These are phyloP conservation scores for Chroicocephalus ridibundus DNA, from an alignment of 2,113 vertebrate genomes.

Conservation along the genomic window DNA sequence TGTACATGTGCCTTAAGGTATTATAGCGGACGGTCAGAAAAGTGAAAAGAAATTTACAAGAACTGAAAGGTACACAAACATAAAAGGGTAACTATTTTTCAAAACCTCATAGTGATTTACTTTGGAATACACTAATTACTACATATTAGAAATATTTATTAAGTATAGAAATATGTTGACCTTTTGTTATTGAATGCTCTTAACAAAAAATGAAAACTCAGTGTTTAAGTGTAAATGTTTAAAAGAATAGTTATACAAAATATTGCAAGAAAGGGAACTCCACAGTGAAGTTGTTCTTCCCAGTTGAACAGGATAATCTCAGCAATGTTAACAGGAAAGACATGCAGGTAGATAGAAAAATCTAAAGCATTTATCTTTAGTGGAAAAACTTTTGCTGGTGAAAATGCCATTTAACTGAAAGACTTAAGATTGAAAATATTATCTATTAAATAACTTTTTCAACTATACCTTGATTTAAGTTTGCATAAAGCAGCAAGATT, in stretches of 20 bases:
- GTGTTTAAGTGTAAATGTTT: neutral
- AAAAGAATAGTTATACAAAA: neutral
- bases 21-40: neutral
- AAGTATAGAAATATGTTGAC: neutral
- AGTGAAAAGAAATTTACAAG: neutral
- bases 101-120: neutral
- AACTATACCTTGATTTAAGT: neutral
- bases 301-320: neutral
- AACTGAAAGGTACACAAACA: neutral
- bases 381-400: neutral
- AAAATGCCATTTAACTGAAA: neutral
- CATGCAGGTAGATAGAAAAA: neutral
- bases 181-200: neutral
- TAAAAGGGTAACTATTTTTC: neutral
- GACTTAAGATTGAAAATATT: neutral
- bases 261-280: neutral
- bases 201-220: neutral
- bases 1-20: neutral
- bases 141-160: neutral
- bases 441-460: neutral
- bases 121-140: neutral
- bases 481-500: neutral
- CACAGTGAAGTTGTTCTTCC: neutral
- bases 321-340: neutral
- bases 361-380: neutral